Percentiles rank a stretch among this genome's conserved stretches.
Evolutionary conservation across 2,797 vertebrate species (phyloP).

Genomic region (Melanotaenia parkinsoni): DNA sequence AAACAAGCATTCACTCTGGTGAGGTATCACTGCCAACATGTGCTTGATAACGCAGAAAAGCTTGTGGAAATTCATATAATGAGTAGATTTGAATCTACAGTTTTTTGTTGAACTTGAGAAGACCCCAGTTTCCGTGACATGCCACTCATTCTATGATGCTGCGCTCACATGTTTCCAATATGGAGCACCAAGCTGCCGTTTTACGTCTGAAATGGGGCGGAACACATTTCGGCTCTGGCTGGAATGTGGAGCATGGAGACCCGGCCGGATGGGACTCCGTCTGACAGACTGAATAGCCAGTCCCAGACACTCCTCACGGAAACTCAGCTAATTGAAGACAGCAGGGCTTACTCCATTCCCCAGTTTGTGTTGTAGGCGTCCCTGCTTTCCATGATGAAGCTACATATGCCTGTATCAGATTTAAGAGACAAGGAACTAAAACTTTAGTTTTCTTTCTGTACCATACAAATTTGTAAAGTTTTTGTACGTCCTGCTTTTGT

Average conservation of each 20-base stretch:
- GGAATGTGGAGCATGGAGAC: slow-evolving; percentile 76
- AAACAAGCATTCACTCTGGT: slow-evolving; percentile 44
- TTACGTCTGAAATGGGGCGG: slow-evolving; percentile 74
- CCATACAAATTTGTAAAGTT: neutral
- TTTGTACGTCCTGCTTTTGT: neutral
- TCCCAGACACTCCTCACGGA: slow-evolving; percentile 71
- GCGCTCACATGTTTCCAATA: slow-evolving; percentile 79
- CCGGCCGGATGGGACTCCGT: slow-evolving; percentile 69
- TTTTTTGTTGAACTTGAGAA: slow-evolving; percentile 47
- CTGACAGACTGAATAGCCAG: slow-evolving; percentile 67
- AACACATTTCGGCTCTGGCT: slow-evolving; percentile 69
- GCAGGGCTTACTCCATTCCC: slow-evolving; percentile 46
- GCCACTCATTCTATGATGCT: slow-evolving; percentile 55
- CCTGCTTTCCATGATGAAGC: slow-evolving; percentile 44
- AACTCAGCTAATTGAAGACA: slow-evolving; percentile 78
- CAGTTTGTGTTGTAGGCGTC: slow-evolving; percentile 51
- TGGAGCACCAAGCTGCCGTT: slow-evolving; percentile 67
- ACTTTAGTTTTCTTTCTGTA: neutral
- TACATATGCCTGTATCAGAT: slow-evolving; percentile 12
- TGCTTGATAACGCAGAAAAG: slow-evolving; percentile 43
- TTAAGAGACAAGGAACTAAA: slow-evolving; percentile 9
- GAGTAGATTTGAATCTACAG: slow-evolving; percentile 6
- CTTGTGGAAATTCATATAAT: slow-evolving; percentile 44
- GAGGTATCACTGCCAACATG: slow-evolving; percentile 35
- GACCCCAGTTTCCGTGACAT: slow-evolving; percentile 60